These are phyloP conservation scores for Leptarthrus brevirostris DNA, from an alignment of 2,888 invertebrate species.

Conservation along the genomic window DNA sequence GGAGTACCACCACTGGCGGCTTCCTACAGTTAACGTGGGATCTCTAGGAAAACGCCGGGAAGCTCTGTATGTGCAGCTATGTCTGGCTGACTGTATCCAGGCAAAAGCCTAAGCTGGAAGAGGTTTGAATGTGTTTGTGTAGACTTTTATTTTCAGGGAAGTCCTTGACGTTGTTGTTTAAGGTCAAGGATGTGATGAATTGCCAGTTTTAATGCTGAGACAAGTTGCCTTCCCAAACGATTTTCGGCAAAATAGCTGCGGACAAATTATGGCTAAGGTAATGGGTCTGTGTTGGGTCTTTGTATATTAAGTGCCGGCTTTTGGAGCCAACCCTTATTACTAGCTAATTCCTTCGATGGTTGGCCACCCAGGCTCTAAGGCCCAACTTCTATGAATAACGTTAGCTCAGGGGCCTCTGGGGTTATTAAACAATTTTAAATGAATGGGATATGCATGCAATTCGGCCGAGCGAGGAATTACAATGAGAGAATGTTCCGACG, in stretches of 20 bases:
- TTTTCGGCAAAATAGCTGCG: constrained; percentile 50
- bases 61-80: not conserved
- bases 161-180: constrained; percentile 57
- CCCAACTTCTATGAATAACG: constrained; percentile 4
- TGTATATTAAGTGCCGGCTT: constrained; percentile 42
- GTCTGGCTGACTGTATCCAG: constrained; percentile 28
- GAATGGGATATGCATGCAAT: constrained; percentile 27
- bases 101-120: not conserved
- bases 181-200: constrained; percentile 58
- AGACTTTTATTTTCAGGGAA: constrained; percentile 53
- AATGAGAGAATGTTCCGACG: not conserved
- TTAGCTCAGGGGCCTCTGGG: constrained; percentile 36
- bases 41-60: not conserved
- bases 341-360: not conserved
- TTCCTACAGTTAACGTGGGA: not conserved
- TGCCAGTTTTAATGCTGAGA: constrained; percentile 54
- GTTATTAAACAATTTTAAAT: constrained; percentile 25
- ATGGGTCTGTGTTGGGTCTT: constrained; percentile 21
- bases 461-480: not conserved
- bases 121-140: constrained; percentile 18
- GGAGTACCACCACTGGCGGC: not conserved
- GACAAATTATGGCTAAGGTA: constrained; percentile 39
- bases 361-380: not conserved
- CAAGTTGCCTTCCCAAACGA: constrained; percentile 46
- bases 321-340: not conserved